Evolutionary conservation across 1,140 invertebrate species (phyloP).

Genomic region (Ostrea edulis): DNA sequence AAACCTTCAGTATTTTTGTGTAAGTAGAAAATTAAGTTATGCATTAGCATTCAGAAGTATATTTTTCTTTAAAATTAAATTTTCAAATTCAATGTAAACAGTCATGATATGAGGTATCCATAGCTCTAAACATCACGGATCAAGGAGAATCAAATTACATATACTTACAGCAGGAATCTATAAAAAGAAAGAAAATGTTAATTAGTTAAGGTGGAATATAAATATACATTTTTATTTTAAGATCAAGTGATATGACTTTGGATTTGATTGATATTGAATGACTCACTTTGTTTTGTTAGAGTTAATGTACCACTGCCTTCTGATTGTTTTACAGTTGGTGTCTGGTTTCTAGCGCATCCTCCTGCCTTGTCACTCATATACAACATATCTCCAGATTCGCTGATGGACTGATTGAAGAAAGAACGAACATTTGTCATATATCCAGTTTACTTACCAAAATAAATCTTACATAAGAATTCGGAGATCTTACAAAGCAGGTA

Average conservation of each 20-base stretch:
- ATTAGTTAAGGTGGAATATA: neutral
- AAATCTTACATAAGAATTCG: neutral
- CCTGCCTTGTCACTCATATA: constrained; percentile 18
- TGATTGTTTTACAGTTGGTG: constrained; percentile 4
- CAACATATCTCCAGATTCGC: neutral
- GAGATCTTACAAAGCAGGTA: constrained; percentile 47
- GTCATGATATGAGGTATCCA: too few species aligned
- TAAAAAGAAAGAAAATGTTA: neutral
- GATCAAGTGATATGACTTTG: neutral
- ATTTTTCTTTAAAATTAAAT: neutral
- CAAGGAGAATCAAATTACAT: neutral
- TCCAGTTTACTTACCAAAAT: neutral
- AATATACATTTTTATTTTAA: neutral
- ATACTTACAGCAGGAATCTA: constrained; percentile 30
- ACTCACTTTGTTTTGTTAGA: neutral
- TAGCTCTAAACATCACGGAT: neutral
- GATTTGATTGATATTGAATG: neutral
- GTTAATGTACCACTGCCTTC: constrained; percentile 28
- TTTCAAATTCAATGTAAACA: neutral
- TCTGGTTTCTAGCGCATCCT: neutral
- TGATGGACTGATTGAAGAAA: neutral
- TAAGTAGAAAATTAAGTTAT: too few species aligned
- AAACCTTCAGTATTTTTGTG: too few species aligned
- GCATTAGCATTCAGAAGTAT: neutral
- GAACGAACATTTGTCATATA: neutral